Conservation (phyloP, 2,113 vertebrate genomes). For the Argyrosomus japonicus region DNA sequence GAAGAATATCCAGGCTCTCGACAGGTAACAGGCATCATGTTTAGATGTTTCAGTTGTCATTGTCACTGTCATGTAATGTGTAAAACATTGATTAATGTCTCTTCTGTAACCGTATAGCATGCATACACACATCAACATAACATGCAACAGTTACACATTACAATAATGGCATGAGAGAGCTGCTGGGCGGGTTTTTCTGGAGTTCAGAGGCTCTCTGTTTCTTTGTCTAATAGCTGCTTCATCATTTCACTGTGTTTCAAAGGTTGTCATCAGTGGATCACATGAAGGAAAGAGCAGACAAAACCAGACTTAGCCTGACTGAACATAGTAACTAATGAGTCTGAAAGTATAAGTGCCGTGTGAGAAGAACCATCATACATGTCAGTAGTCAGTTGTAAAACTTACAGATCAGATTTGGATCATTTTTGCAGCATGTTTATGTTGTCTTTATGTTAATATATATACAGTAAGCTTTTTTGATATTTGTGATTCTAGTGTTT, state of each 20-base stretch:
- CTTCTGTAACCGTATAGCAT: background rate
- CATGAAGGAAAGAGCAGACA: background rate
- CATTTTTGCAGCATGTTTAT: too few species aligned
- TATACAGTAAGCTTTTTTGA: too few species aligned
- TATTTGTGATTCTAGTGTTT: too few species aligned
- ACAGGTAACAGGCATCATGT: constrained; percentile 80
- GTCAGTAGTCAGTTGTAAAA: too few species aligned
- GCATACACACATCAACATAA: background rate
- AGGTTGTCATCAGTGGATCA: background rate
- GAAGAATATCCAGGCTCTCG: constrained; percentile 80
- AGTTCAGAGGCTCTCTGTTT: background rate
- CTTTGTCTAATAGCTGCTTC: background rate
- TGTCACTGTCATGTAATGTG: background rate
- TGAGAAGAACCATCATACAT: too few species aligned
- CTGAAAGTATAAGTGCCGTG: background rate
- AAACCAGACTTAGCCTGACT: background rate
- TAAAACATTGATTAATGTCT: background rate
- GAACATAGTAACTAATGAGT: background rate
- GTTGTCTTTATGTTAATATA: too few species aligned
- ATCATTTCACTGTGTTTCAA: background rate
- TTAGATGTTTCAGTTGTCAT: background rate
- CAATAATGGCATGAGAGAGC: background rate
- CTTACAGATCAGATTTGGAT: too few species aligned
- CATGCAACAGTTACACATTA: background rate
- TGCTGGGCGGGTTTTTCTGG: background rate